A percentile compares a stretch with the other conserved stretches of the same genome.
Evolutionary conservation across 2,797 vertebrate species (phyloP).

Genomic region (Lacerta agilis): DNA sequence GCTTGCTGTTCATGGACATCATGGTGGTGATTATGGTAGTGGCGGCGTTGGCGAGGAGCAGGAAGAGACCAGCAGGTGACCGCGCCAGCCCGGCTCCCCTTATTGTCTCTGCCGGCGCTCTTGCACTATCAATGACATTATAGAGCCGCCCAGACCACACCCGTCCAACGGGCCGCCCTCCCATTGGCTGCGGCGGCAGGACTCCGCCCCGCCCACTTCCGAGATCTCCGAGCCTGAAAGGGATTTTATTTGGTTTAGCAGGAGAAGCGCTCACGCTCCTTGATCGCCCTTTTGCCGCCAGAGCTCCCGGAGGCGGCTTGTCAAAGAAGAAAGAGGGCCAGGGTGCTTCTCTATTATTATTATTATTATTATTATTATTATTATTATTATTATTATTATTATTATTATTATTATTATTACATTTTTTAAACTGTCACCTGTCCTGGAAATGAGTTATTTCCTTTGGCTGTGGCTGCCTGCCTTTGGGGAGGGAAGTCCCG

Average conservation of each 20-base stretch:
- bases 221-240: slow-evolving; percentile 40
- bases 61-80: background rate
- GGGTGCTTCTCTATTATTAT: no score
- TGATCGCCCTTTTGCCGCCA: background rate
- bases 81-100: slow-evolving; percentile 24
- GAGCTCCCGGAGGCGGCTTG: no score
- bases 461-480: no score
- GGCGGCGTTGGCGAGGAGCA: slow-evolving; percentile 31
- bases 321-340: no score
- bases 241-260: background rate
- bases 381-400: no score
- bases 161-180: slow-evolving; percentile 27
- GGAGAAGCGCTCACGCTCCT: background rate
- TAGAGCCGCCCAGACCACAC: slow-evolving; percentile 56
- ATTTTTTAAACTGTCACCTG: no score
- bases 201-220: slow-evolving; percentile 47
- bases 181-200: slow-evolving; percentile 49
- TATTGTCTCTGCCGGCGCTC: slow-evolving; percentile 74
- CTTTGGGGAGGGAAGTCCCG: no score
- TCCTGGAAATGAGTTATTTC: no score
- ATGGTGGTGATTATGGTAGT: slow-evolving; percentile 73
- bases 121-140: slow-evolving; percentile 66
- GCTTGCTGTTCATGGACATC: slow-evolving; percentile 98
- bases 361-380: no score
- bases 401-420: no score